Evolutionary conservation across 1,140 invertebrate genomes (phyloP).

Genomic region (Nebria ingens): DNA sequence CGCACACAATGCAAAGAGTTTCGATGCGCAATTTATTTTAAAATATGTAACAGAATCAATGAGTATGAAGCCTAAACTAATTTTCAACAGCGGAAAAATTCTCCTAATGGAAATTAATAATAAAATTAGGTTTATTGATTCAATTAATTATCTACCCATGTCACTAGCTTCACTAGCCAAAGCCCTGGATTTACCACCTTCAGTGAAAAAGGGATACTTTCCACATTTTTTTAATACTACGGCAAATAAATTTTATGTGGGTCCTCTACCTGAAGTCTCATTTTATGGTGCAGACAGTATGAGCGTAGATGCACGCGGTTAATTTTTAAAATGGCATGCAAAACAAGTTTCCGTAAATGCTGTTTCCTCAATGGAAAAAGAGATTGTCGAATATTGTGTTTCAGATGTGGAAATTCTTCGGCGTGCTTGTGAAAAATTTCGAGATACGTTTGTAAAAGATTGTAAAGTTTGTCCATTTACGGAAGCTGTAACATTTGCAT

Average conservation of each 20-base stretch:
- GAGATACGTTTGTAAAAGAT: neutral
- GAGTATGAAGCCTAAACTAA: neutral
- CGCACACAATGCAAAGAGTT: neutral
- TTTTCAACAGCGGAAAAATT: neutral
- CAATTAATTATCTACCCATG: neutral
- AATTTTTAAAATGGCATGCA: slow-evolving; percentile 18
- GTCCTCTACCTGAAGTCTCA: slow-evolving; percentile 15
- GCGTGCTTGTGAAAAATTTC: neutral
- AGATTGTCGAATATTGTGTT: slow-evolving; percentile 17
- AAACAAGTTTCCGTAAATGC: slow-evolving; percentile 14
- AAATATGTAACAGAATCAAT: neutral
- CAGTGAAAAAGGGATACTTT: slow-evolving; percentile 19
- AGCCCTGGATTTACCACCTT: neutral
- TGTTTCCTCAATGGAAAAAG: slow-evolving; percentile 18
- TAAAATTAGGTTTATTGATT: neutral
- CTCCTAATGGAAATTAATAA: neutral
- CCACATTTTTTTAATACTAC: slow-evolving; percentile 21
- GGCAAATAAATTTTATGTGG: slow-evolving; percentile 19
- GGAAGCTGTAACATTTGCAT: neutral
- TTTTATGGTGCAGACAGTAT: slow-evolving; percentile 18
- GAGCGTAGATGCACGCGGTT: neutral
- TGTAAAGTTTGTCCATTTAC: neutral
- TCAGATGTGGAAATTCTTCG: neutral
- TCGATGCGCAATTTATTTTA: neutral
- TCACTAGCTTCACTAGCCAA: neutral